A percentile compares a stretch with the other conserved stretches of the same genome.
phyloP scores from a whole-genome alignment of 1,140 invertebrate species.

The Holotrichia oblita region DNA sequence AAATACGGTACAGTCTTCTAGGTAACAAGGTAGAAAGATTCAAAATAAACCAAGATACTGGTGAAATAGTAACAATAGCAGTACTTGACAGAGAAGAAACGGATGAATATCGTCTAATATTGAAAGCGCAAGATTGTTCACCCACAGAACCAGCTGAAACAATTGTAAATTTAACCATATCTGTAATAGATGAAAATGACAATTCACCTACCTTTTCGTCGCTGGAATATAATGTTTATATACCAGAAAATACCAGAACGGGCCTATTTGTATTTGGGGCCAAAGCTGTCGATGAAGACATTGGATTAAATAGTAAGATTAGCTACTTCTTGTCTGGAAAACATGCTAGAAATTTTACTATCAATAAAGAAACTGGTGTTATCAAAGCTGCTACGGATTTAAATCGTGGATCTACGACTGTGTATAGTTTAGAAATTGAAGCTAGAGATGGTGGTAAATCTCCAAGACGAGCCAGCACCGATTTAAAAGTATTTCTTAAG shows the following conservation, averaged over 20 bases:
- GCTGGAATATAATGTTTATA: constrained; percentile 76
- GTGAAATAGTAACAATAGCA: constrained; percentile 76
- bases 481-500: constrained; percentile 76
- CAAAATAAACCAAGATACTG: constrained; percentile 76
- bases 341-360: constrained; percentile 78
- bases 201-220: constrained; percentile 83
- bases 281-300: constrained; percentile 82
- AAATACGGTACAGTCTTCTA: constrained; percentile 82
- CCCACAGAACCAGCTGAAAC: constrained; percentile 80
- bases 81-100: constrained; percentile 83
- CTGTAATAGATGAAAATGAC: constrained; percentile 86
- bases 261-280: constrained; percentile 90
- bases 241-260: constrained; percentile 78
- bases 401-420: constrained; percentile 60
- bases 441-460: constrained; percentile 75
- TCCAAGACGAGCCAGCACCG: constrained; percentile 71
- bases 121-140: constrained; percentile 88
- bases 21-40: constrained; percentile 84
- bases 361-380: constrained; percentile 83
- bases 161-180: constrained; percentile 83
- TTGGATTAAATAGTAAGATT: constrained; percentile 81
- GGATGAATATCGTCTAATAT: constrained; percentile 78
- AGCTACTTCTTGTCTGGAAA: constrained; percentile 80
- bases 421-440: constrained; percentile 78
- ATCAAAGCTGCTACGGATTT: constrained; percentile 76